phyloP scores from a whole-genome alignment of 2,888 invertebrate species.

The Athripsodes cinereus region DNA sequence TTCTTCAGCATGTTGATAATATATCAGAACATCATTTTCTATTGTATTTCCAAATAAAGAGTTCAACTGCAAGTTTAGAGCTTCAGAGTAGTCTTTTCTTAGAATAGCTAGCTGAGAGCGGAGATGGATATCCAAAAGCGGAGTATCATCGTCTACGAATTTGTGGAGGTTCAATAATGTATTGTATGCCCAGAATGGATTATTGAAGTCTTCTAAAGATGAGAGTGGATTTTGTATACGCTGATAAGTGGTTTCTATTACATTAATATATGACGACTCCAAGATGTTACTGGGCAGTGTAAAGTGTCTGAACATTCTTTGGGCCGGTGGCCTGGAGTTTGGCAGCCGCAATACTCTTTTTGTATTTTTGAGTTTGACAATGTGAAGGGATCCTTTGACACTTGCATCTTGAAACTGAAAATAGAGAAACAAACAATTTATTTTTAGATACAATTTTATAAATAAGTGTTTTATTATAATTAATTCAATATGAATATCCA shows the following conservation, averaged over 20 bases:
- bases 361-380: conserved; percentile 65
- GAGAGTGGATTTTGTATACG: conserved; percentile 20
- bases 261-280: conserved; percentile 7
- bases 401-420: conserved; percentile 53
- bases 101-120: conserved; percentile 22
- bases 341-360: conserved; percentile 68
- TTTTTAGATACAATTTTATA: too few species aligned
- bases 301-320: conserved; percentile 21
- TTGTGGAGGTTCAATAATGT: conserved; percentile 18
- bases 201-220: conserved; percentile 18
- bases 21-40: conserved; percentile 1
- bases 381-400: conserved; percentile 51
- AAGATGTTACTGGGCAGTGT: conserved; percentile 15
- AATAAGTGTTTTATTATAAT: too few species aligned
- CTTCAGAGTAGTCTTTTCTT: conserved; percentile 23
- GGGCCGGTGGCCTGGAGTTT: conserved; percentile 29
- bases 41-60: conserved; percentile 8
- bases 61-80: conserved; percentile 23
- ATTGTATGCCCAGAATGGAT: conserved; percentile 21
- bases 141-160: conserved; percentile 26
- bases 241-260: conserved; percentile 5
- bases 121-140: conserved; percentile 24
- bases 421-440: too few species aligned
- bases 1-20: conserved; percentile 15
- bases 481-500: too few species aligned